Evolutionary conservation across 2,113 vertebrate species (phyloP), one percentile per base, ranked within the genome.

Genomic region (Numida meleagris): DNA sequence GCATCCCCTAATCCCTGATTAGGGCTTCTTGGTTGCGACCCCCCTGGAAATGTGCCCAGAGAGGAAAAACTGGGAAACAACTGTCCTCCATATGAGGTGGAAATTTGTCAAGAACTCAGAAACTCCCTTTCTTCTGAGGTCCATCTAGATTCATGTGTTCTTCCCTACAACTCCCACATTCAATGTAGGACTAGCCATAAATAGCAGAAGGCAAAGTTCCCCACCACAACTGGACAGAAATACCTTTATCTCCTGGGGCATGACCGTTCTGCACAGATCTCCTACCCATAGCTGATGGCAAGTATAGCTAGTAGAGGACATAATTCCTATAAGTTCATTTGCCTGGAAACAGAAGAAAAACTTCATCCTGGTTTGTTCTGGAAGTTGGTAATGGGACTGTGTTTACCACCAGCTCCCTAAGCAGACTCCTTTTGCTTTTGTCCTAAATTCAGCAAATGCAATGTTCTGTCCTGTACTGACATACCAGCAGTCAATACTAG

Each of bases 141-240:
- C 33, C 15, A 5, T 20, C 12, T 50, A 34, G 33, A n/a, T 23
- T 59, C 23, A 6, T 48, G 12, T 50, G 87, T 88, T 57, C 29
- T 82, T 79, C 84, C 38, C 34, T 34, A 50, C 24, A 38, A 1
- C 19, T 85, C 7, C 5, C 5, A 1, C 2, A 8, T 27, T 63
- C 62, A 68, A 65, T 34, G 23, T 31, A 58, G 76, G 45, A 21
- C 53, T n/a, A 63, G 17, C 8, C 5, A 33, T 33, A 14, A 25
- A 14, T 4, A 43, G 33, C 31, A 53, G 25, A 46, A 72, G n/a
- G 11, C 43, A 42, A 46, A 87, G 16, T 8, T 75, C 8, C 6
- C 0, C 4, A 55, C 25, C 31, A 65, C 23, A 75, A n/a, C 0
- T 8, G 20, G 40, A 31, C 14, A 46, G 33, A 29, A 6, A 9